phyloP scores from a whole-genome alignment of 1,140 invertebrate genomes.

The Laupala kohalensis region DNA sequence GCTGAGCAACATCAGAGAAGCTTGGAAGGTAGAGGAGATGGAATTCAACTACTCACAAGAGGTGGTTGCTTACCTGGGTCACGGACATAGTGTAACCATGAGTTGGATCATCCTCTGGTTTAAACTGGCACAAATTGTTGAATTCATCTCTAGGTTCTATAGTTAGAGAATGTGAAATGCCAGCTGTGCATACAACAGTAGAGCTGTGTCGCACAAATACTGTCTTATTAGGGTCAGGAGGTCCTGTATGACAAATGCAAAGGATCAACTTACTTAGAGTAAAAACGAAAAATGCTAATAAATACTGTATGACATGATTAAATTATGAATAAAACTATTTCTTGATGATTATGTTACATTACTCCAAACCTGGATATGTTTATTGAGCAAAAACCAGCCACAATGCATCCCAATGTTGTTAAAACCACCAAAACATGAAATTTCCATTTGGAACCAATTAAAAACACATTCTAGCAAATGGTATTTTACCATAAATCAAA shows the following conservation, averaged over 20 bases:
- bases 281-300: not conserved
- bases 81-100: conserved; percentile 40
- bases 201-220: conserved; percentile 74
- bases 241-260: conserved; percentile 39
- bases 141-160: conserved; percentile 82
- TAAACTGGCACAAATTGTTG: conserved; percentile 66
- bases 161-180: conserved; percentile 60
- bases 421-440: no score
- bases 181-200: conserved; percentile 70
- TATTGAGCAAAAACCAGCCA: no score
- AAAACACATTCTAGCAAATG: no score
- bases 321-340: no score
- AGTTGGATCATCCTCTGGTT: conserved; percentile 46
- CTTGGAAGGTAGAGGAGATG: not conserved
- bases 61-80: conserved; percentile 22
- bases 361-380: no score
- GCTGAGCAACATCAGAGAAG: not conserved
- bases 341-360: no score
- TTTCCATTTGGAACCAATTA: no score
- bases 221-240: conserved; percentile 70
- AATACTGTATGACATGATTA: not conserved
- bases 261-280: conserved; percentile 5
- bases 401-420: no score
- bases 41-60: not conserved
- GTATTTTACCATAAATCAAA: no score